phyloP scores from a whole-genome alignment of 2,797 vertebrate species.

The Champsocephalus esox region DNA sequence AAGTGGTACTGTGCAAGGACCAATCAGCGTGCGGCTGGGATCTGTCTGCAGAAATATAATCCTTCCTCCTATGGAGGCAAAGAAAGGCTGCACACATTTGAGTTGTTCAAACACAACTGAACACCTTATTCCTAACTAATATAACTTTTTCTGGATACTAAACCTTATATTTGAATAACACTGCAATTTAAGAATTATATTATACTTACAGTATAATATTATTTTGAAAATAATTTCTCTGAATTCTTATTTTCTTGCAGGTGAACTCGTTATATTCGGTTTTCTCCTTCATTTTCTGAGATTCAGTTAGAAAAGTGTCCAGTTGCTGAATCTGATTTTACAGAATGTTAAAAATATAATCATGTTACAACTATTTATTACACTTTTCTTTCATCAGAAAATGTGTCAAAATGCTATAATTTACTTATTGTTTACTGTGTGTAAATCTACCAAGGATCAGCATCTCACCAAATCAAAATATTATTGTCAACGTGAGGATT shows the following conservation, averaged over 20 bases:
- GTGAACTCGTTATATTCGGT: too few relatives aligned
- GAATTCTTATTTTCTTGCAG: too few relatives aligned
- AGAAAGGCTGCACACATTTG: background rate
- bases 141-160: background rate
- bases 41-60: constrained; percentile 14
- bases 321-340: background rate
- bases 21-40: constrained; percentile 48
- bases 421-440: background rate
- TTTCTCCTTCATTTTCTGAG: background rate
- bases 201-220: too few relatives aligned
- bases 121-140: background rate
- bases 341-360: too few relatives aligned
- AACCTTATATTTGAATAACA: background rate
- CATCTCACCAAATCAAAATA: background rate
- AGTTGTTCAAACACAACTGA: background rate
- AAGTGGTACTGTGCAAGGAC: constrained; percentile 69
- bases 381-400: too few relatives aligned
- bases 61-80: constrained; percentile 5
- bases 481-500: background rate
- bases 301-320: background rate
- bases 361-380: too few relatives aligned
- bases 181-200: background rate
- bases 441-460: background rate
- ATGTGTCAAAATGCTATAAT: too few relatives aligned
- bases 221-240: background rate